Base-by-base conservation (phyloP, 1,140 invertebrate genomes). In the Bombus terrestris region DNA sequence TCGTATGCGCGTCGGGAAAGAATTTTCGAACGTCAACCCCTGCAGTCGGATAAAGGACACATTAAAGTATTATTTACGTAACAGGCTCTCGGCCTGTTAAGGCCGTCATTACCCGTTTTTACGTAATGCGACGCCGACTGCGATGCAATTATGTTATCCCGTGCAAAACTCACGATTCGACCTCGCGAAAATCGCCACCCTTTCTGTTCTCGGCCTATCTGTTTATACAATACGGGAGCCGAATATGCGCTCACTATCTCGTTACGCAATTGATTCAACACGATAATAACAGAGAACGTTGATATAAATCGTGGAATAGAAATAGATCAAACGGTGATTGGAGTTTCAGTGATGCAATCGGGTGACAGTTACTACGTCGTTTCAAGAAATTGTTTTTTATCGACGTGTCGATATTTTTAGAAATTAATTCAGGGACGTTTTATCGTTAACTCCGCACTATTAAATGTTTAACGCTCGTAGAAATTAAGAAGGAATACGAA, bases 1-100 rank as follows among this genome's bases (percentile, higher is more conserved):
- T 35, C 15, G 32, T 28, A 9, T 62, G 10, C 35, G 41, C 69
- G 39, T 1, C 3, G 25, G 0, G 10, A 12, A 71, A 22, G 64
- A 80, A 80, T 80, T 53, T 69, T 68, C 41, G 77, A 68, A 18
- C 77, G 64, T 80, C 64, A 80, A 80, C 77, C 77, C 43, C 22
- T 68, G 32, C 39, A 53, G 64, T 37, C 39, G 39, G 64, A 80
- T 22, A 18, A 37, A 53, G 41, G 43, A 32, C 47, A 80, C 22
- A 37, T 80, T 69, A 37, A 37, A 69, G 77, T 53, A 80, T 80
- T 69, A 80, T 80, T 80, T 80, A 80, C 68, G 77, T 80, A 80
- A 80, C 64, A 69, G 35, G 64, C 41, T 37, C 25, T 22, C 28
- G 37, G 59, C 28, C 77, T 3, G 77, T 80, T 69, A 69, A 37